These are phyloP conservation scores for Protonemura montana DNA, from an alignment of 2,888 invertebrate genomes.

Conservation along the genomic window DNA sequence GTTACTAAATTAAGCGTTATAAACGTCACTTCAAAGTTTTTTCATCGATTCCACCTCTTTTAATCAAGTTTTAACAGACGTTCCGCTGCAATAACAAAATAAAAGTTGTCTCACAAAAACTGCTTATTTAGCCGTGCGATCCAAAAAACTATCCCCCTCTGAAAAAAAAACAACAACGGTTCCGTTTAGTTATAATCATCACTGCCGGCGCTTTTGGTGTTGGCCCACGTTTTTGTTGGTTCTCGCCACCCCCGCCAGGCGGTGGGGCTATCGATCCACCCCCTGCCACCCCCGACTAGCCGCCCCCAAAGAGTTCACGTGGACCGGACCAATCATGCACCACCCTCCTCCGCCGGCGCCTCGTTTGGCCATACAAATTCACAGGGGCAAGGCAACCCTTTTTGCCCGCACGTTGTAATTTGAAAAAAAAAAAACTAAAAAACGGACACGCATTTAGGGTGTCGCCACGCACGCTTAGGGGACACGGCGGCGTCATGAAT, in stretches of 20 bases:
- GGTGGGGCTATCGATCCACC: slow-evolving; percentile 32
- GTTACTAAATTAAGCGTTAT: background rate
- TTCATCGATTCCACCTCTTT: background rate
- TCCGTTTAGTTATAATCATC: background rate
- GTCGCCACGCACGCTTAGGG: background rate
- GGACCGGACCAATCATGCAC: background rate
- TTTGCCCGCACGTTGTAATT: background rate
- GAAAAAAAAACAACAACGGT: background rate
- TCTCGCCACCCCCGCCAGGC: slow-evolving; percentile 20
- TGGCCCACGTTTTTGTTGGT: background rate
- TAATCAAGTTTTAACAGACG: background rate
- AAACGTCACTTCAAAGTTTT: background rate
- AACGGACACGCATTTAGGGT: background rate
- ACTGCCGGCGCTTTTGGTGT: background rate
- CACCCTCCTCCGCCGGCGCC: background rate
- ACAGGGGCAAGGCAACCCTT: background rate
- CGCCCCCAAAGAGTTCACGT: slow-evolving; percentile 18
- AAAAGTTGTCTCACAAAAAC: background rate
- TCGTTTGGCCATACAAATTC: background rate
- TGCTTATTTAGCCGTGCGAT: background rate
- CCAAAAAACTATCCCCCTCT: background rate
- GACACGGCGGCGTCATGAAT: background rate
- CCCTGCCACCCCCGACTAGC: background rate
- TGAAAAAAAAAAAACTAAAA: background rate
- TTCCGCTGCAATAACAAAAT: background rate